These are phyloP conservation scores for Eupithecia pulchellata DNA, from an alignment of 2,888 invertebrate genomes.

Conservation along the genomic window DNA sequence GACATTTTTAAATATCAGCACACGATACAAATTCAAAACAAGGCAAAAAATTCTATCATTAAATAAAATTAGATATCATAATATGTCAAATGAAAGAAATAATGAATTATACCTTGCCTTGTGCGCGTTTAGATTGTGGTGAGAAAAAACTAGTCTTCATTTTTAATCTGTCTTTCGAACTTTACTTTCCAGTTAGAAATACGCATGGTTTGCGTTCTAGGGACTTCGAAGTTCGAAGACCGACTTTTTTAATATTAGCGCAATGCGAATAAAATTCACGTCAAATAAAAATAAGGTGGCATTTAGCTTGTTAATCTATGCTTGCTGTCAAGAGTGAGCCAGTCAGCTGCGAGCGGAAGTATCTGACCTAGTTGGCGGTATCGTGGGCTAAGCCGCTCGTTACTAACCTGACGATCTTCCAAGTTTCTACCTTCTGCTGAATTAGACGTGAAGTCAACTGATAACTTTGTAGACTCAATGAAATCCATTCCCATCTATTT, in stretches of 20 bases:
- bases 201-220: not conserved
- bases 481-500: not conserved
- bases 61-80: too few species aligned
- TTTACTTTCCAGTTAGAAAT: too few species aligned
- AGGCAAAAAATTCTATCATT: too few species aligned
- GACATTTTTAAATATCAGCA: too few species aligned
- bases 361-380: conserved; percentile 53
- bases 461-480: not conserved
- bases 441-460: conserved; percentile 9
- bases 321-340: conserved; percentile 29
- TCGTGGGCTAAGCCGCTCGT: conserved; percentile 51
- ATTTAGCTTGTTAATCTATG: conserved; percentile 10
- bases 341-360: conserved; percentile 46
- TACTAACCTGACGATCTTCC: conserved; percentile 52
- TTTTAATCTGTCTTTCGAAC: too few species aligned
- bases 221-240: too few species aligned
- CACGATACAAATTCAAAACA: too few species aligned
- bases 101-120: too few species aligned
- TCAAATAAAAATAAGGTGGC: conserved; percentile 4
- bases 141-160: too few species aligned
- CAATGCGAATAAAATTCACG: not conserved
- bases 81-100: too few species aligned
- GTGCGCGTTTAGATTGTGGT: not conserved
- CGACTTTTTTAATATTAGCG: not conserved
- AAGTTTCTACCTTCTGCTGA: conserved; percentile 37